phyloP scores from a whole-genome alignment of 2,888 invertebrate genomes.

The Brachyopa scutellaris region DNA sequence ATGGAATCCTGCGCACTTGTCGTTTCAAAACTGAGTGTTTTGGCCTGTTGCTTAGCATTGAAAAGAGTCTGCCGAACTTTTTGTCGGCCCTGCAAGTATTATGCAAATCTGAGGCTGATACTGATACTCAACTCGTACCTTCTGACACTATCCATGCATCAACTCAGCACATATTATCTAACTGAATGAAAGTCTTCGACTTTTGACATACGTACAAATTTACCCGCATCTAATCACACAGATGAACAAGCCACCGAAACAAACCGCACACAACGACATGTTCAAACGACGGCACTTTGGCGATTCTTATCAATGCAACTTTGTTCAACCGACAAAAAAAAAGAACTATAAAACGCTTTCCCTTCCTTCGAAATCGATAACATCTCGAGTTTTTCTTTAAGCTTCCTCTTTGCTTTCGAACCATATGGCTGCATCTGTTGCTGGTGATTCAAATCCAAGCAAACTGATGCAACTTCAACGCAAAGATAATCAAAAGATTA shows the following conservation, averaged over 20 bases:
- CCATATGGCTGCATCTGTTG: neutral
- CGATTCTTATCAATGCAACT: constrained; percentile 1
- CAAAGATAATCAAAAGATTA: constrained; percentile 19
- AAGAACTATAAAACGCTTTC: constrained; percentile 14
- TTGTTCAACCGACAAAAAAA: neutral
- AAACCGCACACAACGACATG: neutral
- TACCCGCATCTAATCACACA: constrained; percentile 6
- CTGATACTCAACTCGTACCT: too few relatives aligned
- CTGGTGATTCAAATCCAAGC: constrained; percentile 10
- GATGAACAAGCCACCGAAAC: neutral
- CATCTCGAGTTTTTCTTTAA: neutral
- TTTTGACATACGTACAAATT: neutral
- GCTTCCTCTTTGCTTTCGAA: neutral
- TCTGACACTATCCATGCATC: neutral
- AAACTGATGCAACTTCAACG: constrained; percentile 22
- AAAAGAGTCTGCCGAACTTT: too few relatives aligned
- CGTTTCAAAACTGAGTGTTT: too few relatives aligned
- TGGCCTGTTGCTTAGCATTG: too few relatives aligned
- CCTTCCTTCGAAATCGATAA: neutral
- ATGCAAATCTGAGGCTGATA: too few relatives aligned
- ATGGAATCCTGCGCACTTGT: too few relatives aligned
- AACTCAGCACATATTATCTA: constrained; percentile 2
- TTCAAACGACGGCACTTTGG: constrained; percentile 6
- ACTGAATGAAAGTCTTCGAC: constrained; percentile 8
- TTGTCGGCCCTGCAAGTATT: neutral